Conservation (phyloP, 2,888 invertebrate species). For the Pheosia gnoma region DNA sequence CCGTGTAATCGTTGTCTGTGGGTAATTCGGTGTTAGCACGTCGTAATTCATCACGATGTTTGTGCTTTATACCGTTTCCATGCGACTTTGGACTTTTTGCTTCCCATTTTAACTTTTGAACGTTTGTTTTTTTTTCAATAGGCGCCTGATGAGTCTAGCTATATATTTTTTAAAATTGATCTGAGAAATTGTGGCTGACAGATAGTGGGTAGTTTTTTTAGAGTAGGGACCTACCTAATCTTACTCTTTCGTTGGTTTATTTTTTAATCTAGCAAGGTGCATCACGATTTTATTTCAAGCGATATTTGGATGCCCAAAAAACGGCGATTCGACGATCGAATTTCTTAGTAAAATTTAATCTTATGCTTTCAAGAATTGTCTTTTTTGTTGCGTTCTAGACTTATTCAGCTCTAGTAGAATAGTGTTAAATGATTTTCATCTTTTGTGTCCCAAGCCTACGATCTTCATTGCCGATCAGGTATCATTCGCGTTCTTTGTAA, state of each 20-base stretch:
- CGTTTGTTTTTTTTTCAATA: not conserved
- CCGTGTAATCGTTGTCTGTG: slow-evolving; percentile 54
- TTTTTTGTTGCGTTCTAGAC: too few species aligned
- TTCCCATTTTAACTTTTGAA: slow-evolving; percentile 7
- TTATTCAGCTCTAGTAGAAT: too few species aligned
- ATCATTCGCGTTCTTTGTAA: too few species aligned
- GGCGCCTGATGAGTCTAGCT: not conserved
- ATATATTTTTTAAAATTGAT: too few species aligned
- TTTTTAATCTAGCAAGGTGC: not conserved
- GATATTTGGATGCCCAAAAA: not conserved
- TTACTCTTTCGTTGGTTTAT: slow-evolving; percentile 3
- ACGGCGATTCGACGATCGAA: not conserved
- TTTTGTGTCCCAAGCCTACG: too few species aligned
- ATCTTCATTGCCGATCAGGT: too few species aligned
- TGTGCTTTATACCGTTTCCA: slow-evolving; percentile 33
- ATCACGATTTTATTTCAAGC: slow-evolving; percentile 4
- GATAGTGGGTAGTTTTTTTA: too few species aligned
- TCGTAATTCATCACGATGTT: slow-evolving; percentile 59
- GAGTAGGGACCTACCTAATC: too few species aligned
- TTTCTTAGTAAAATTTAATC: not conserved
- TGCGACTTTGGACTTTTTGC: slow-evolving; percentile 15
- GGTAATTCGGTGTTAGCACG: slow-evolving; percentile 60
- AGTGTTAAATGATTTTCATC: too few species aligned
- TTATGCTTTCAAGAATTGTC: not conserved
- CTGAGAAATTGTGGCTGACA: too few species aligned